phyloP scores from a whole-genome alignment of 2,888 invertebrate genomes.

The Timema cristinae region DNA sequence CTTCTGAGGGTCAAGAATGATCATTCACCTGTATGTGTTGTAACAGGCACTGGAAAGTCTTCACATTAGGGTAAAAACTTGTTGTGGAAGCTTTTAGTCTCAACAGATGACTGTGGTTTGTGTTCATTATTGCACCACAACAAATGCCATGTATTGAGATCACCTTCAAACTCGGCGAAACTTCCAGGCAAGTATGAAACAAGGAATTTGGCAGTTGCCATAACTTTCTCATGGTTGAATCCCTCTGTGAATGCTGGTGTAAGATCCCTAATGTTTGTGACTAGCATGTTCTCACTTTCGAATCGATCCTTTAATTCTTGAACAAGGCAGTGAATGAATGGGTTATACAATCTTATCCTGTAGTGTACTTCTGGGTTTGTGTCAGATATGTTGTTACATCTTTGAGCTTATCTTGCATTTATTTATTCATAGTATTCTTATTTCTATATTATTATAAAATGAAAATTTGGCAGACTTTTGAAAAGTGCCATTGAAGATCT shows the following conservation, averaged over 20 bases:
- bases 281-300: not conserved
- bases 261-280: constrained; percentile 2
- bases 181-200: constrained; percentile 14
- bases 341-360: constrained; percentile 1
- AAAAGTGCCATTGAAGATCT: not conserved
- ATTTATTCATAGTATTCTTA: constrained; percentile 2
- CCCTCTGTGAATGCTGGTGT: constrained; percentile 5
- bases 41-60: constrained; percentile 7
- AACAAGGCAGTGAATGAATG: constrained; percentile 10
- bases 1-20: constrained; percentile 9
- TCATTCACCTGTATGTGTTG: constrained; percentile 7
- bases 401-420: not conserved
- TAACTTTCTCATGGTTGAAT: not conserved
- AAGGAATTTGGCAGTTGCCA: constrained; percentile 4
- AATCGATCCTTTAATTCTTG: constrained; percentile 11
- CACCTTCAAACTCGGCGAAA: constrained; percentile 5
- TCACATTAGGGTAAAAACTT: constrained; percentile 8
- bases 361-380: constrained; percentile 10
- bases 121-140: not conserved
- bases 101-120: not conserved
- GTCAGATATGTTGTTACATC: constrained; percentile 7
- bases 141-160: constrained; percentile 1
- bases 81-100: not conserved
- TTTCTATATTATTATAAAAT: not conserved
- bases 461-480: not conserved